These are phyloP conservation scores for Schizaphis graminum DNA, from an alignment of 2,888 invertebrate genomes.

Conservation along the genomic window DNA sequence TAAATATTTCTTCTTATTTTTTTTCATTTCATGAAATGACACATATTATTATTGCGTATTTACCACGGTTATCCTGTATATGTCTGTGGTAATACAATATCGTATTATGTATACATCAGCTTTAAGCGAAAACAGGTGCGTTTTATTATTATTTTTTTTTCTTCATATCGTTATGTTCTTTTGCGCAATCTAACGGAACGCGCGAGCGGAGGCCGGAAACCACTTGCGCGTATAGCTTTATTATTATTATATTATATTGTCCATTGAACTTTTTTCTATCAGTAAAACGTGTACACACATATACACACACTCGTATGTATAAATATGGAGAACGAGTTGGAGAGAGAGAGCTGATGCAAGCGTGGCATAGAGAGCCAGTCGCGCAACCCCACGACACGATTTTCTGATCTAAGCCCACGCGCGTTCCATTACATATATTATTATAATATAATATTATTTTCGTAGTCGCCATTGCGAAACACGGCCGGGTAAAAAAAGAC, in stretches of 20 bases:
- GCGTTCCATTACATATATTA: background rate
- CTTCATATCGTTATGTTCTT: background rate
- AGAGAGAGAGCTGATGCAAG: background rate
- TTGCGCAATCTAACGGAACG: constrained; percentile 48
- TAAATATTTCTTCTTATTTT: constrained; percentile 2
- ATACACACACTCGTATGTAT: background rate
- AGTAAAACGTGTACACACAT: background rate
- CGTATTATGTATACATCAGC: constrained; percentile 4
- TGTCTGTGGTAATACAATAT: constrained; percentile 10
- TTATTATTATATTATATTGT: constrained; percentile 22
- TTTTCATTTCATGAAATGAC: constrained; percentile 23
- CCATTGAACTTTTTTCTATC: background rate
- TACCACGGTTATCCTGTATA: background rate
- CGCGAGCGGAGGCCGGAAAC: constrained; percentile 27
- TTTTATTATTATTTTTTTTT: constrained; percentile 19
- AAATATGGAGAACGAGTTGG: background rate
- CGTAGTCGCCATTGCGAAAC: background rate
- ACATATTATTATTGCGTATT: background rate
- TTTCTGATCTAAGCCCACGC: constrained; percentile 31
- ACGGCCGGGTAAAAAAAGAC: background rate
- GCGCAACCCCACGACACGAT: constrained; percentile 36
- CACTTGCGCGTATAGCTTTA: background rate
- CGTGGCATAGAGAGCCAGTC: background rate
- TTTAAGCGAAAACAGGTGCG: constrained; percentile 42
- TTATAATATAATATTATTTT: constrained; percentile 19